Evolutionary conservation across 2,113 vertebrate genomes (phyloP).

Genomic region (Phrynosoma blainvillii): DNA sequence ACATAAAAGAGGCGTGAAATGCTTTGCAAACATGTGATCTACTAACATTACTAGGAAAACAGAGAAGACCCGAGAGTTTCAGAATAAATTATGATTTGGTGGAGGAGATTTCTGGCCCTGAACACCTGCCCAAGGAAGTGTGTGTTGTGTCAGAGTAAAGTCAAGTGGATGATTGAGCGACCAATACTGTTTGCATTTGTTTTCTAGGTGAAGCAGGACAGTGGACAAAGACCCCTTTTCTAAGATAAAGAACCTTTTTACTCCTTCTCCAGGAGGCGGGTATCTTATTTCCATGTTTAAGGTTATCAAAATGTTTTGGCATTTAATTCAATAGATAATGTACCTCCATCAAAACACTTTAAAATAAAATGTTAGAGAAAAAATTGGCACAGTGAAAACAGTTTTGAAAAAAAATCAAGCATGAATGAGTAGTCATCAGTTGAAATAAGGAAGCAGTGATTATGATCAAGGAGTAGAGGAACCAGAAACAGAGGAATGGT

Average conservation of each 20-base stretch:
- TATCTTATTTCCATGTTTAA: background rate
- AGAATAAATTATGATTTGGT: background rate
- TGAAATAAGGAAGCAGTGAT: background rate
- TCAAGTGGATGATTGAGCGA: background rate
- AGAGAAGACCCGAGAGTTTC: background rate
- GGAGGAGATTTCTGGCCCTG: background rate
- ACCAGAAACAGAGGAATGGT: background rate
- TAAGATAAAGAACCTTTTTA: background rate
- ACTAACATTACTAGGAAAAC: background rate
- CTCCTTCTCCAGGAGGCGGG: background rate
- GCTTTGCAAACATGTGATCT: background rate
- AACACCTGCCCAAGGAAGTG: background rate
- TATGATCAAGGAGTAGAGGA: background rate
- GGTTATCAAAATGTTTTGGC: background rate
- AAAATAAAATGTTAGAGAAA: constrained; percentile 9
- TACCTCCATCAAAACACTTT: background rate
- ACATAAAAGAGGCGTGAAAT: background rate
- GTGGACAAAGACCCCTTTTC: background rate
- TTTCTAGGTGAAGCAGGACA: background rate
- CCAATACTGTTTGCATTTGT: background rate
- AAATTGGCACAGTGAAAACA: background rate
- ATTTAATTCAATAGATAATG: background rate
- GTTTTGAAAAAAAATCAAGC: background rate
- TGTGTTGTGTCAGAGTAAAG: background rate
- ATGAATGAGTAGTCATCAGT: background rate